A percentile compares a stretch with the other conserved stretches of the same genome.
Conservation (phyloP, 2,797 vertebrate species). For the Erethizon dorsatum region DNA sequence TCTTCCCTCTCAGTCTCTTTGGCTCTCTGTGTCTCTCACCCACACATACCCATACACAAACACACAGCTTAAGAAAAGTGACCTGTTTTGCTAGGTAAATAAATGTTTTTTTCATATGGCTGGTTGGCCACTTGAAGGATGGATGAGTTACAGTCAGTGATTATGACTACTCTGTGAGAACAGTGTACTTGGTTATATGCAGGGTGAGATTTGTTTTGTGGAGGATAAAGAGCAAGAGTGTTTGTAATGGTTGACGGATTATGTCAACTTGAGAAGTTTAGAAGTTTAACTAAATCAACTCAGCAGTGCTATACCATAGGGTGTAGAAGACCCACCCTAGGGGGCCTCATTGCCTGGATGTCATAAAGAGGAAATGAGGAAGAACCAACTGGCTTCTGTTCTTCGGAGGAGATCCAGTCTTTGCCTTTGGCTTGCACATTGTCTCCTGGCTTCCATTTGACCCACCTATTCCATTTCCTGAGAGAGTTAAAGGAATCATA, state of each 20-base stretch:
- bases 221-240: background rate
- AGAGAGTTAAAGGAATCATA: background rate
- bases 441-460: background rate
- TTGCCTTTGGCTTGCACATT: background rate
- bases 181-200: background rate
- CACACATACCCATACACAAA: background rate
- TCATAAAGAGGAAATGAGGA: background rate
- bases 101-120: conserved; percentile 30
- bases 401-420: background rate
- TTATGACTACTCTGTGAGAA: background rate
- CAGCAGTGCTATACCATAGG: background rate
- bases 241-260: background rate
- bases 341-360: background rate
- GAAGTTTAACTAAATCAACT: background rate
- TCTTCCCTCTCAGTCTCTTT: background rate
- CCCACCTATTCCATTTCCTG: background rate
- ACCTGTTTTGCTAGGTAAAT: background rate
- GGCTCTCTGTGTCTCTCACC: background rate
- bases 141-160: background rate
- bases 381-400: background rate
- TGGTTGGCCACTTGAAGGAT: background rate
- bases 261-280: background rate
- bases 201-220: conserved; percentile 30
- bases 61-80: background rate
- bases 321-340: background rate